A percentile compares a stretch with the other conserved stretches of the same genome.
These are phyloP conservation scores for Noctua comes DNA, from an alignment of 2,888 invertebrate genomes.

Conservation along the genomic window DNA sequence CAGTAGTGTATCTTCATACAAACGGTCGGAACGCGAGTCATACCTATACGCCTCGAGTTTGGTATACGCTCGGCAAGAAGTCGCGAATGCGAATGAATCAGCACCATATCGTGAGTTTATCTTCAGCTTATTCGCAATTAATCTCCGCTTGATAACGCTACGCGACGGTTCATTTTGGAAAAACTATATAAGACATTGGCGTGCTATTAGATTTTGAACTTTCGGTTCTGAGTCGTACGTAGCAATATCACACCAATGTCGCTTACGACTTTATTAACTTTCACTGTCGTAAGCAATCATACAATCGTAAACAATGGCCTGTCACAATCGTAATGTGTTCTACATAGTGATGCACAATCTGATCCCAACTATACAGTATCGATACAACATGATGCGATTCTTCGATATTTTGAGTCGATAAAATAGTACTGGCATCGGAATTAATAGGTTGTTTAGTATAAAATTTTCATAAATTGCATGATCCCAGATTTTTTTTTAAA, in stretches of 20 bases:
- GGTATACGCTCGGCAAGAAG: too few relatives aligned
- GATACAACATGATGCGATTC: neutral
- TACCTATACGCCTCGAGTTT: too few relatives aligned
- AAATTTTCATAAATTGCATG: neutral
- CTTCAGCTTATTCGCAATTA: neutral
- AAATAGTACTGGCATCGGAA: neutral
- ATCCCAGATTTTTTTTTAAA: neutral
- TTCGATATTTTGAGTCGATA: neutral
- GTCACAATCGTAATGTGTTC: neutral
- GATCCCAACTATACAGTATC: neutral
- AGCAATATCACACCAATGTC: neutral
- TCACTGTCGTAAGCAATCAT: neutral
- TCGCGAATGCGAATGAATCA: neutral
- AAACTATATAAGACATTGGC: neutral
- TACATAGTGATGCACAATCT: neutral
- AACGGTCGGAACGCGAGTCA: too few relatives aligned
- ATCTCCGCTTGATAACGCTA: slow-evolving; percentile 16
- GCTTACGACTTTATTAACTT: neutral
- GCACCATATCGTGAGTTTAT: slow-evolving; percentile 11
- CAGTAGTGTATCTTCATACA: too few relatives aligned
- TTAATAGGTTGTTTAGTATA: neutral
- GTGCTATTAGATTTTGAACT: neutral
- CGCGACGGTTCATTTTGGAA: neutral
- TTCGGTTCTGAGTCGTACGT: neutral
- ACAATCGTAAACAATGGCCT: slow-evolving; percentile 6